A percentile compares a stretch with the other conserved stretches of the same genome.
Evolutionary conservation across 2,888 invertebrate genomes (phyloP).

Genomic region (Ectropis crepuscularia): DNA sequence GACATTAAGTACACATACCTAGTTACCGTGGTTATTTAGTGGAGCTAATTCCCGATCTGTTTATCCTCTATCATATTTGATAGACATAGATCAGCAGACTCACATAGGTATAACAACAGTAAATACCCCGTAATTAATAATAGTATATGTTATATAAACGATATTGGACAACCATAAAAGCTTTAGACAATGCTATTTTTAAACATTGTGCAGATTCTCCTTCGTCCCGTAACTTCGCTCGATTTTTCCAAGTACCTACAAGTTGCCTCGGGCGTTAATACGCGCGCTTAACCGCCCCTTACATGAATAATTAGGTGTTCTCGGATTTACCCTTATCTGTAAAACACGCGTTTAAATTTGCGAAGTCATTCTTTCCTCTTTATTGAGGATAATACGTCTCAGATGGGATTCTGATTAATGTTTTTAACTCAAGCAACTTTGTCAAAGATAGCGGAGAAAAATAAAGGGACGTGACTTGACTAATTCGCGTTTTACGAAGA

Average conservation of each 20-base stretch:
- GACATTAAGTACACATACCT: too few relatives aligned
- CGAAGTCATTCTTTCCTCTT: constrained; percentile 82
- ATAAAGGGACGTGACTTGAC: constrained; percentile 82
- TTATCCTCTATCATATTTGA: too few relatives aligned
- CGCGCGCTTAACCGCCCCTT: constrained; percentile 79
- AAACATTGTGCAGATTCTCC: background rate
- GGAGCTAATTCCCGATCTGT: too few relatives aligned
- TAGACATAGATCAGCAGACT: too few relatives aligned
- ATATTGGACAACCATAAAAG: too few relatives aligned
- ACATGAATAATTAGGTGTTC: constrained; percentile 84
- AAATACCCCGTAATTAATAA: too few relatives aligned
- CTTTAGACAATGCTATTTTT: too few relatives aligned
- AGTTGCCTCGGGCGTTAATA: constrained; percentile 71
- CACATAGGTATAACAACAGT: too few relatives aligned
- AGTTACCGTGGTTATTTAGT: too few relatives aligned
- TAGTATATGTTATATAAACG: too few relatives aligned
- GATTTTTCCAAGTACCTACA: constrained; percentile 58
- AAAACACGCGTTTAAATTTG: constrained; percentile 82
- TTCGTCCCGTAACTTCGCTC: background rate
- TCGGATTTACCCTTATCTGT: constrained; percentile 78
- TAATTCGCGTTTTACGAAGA: constrained; percentile 71
- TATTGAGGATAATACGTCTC: constrained; percentile 83
- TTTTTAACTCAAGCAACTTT: constrained; percentile 76
- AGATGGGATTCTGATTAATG: constrained; percentile 83
- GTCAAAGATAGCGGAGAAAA: constrained; percentile 80